Percentiles rank a stretch among this genome's conserved stretches.
Conservation (phyloP, 2,113 vertebrate species). For the Paradoxurus hermaphroditus region DNA sequence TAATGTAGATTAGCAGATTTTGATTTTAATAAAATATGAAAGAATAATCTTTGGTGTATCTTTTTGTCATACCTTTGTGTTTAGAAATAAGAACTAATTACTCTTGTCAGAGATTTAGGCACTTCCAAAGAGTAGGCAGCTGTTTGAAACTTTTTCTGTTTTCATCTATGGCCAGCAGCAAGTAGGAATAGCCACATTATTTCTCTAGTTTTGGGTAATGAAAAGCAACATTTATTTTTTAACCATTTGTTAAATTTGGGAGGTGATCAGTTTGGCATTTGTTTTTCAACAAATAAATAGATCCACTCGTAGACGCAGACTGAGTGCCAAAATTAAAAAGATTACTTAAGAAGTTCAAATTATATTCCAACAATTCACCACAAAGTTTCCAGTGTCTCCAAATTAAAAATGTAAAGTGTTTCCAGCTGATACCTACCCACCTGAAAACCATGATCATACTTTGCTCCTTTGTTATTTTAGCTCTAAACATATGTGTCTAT, state of each 20-base stretch:
- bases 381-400: not conserved
- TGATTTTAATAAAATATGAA: not conserved
- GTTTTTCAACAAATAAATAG: not conserved
- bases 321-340: not conserved
- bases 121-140: not conserved
- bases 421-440: not conserved
- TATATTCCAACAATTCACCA: not conserved
- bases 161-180: not conserved
- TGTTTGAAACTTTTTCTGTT: not conserved
- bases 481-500: slow-evolving; percentile 52
- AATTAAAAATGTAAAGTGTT: not conserved
- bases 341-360: not conserved
- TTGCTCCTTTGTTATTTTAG: slow-evolving; percentile 66
- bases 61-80: not conserved
- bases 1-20: not conserved
- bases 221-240: not conserved
- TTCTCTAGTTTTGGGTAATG: not conserved
- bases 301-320: not conserved
- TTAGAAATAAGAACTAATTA: not conserved
- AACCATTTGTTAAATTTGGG: not conserved
- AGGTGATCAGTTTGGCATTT: not conserved
- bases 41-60: not conserved
- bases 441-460: slow-evolving; percentile 60
- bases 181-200: not conserved
- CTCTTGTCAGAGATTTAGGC: not conserved